Conservation (phyloP, 2,113 vertebrate species). For the Probosciger aterrimus region DNA sequence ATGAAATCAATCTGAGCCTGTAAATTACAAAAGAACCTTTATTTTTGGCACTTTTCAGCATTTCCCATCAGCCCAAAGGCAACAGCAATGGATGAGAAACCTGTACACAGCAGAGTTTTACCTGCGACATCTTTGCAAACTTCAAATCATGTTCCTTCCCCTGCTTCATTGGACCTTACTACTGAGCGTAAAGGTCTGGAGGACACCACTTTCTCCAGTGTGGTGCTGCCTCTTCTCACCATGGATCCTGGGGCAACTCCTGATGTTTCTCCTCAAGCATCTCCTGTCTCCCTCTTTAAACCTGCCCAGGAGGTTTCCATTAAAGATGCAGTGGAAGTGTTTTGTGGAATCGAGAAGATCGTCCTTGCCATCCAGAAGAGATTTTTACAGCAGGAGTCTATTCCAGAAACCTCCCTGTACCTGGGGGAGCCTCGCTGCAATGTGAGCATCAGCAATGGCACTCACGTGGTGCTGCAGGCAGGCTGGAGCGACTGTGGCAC, state of each 20-base stretch:
- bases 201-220: not conserved
- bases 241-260: not conserved
- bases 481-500: constrained; percentile 80
- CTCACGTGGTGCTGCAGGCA: constrained; percentile 74
- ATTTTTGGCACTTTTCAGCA: not conserved
- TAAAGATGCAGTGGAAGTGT: constrained; percentile 48
- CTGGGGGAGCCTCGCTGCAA: constrained; percentile 79
- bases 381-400: constrained; percentile 73
- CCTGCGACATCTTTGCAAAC: not conserved
- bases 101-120: not conserved
- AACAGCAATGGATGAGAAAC: not conserved
- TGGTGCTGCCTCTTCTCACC: not conserved
- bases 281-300: not conserved
- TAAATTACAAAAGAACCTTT: not conserved
- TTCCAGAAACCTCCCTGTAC: constrained; percentile 76
- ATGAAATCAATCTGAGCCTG: not conserved
- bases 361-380: constrained; percentile 70
- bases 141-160: not conserved
- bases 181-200: not conserved
- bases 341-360: constrained; percentile 75
- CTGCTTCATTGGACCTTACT: not conserved
- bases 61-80: not conserved
- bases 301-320: not conserved
- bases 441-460: constrained; percentile 67
- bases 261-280: not conserved